Base-by-base conservation (phyloP, 2,888 invertebrate species). In the Drosophila tripunctata region DNA sequence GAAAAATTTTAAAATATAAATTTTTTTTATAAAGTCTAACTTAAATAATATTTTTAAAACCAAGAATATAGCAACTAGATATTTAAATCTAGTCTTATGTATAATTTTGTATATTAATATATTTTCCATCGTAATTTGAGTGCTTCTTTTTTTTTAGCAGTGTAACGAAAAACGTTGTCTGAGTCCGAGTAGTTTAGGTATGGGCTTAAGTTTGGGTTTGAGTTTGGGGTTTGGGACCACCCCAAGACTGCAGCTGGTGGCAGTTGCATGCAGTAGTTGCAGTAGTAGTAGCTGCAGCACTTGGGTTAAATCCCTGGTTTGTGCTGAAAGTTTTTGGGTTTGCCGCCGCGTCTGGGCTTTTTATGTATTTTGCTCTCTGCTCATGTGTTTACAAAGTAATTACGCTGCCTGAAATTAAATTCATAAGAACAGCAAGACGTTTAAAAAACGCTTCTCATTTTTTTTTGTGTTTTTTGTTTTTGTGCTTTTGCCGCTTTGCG, bases 301-400 rank as follows among this genome's bases (percentile, higher is more conserved):
- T 83, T 85, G 83, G 75, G 75, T 76, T 75, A 81, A 86, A 78
- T 83, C 87, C 85, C 82, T 63, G 41, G 63, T 63, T 67, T 41
- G 45, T 43, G 70, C 64, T 38, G 31, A 60, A 68, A 78, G 51
- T 66, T 60, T 65, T 67, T 64, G 27, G 52, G 64, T 67, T 62
- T 63, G 62, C 60, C 61, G 68, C 63, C 61, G 68, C 63, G 65
- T 73, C 65, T 76, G 55, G 41, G 17, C 57, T 40, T 40, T 62
- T 57, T 54, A 64, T 75, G 63, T 66, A 44, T 65, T 72, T 67
- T 50, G 14, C 41, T 58, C 61, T 71, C 71, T 77, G 72, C 87
- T 85, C 88, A 88, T 84, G 87, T 87, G 87, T 88, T 89, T 87
- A 88, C 87, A 88, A 87, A 89, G 87, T 87, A 88, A 89, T 87